Evolutionary conservation across 2,888 invertebrate genomes (phyloP).

Genomic region (Nephrocerus scutellatus): DNA sequence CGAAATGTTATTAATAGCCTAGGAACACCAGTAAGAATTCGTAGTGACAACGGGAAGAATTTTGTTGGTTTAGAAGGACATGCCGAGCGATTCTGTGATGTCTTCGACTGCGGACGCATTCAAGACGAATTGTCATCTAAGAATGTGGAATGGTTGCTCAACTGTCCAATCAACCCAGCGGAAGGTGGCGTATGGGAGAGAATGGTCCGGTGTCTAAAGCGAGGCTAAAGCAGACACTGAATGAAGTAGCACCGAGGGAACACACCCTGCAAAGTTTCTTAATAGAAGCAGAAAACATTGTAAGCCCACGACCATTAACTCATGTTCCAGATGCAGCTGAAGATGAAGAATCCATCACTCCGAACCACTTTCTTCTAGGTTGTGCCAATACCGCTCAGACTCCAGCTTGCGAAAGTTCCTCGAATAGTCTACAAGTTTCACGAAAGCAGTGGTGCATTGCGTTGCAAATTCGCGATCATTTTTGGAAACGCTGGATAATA

Average conservation of each 20-base stretch:
- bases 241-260: conserved; percentile 3
- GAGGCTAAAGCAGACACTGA: conserved; percentile 4
- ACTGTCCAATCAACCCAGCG: conserved; percentile 9
- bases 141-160: conserved; percentile 11
- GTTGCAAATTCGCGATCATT: conserved; percentile 6
- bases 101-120: conserved; percentile 5
- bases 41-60: conserved; percentile 19
- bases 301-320: conserved; percentile 8
- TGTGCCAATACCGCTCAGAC: conserved; percentile 1
- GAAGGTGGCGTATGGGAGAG: conserved; percentile 13
- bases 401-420: background rate
- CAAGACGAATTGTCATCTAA: conserved; percentile 6
- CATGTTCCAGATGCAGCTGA: conserved; percentile 7
- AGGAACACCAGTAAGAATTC: conserved; percentile 14
- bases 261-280: conserved; percentile 8
- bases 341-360: conserved; percentile 10
- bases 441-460: conserved; percentile 14
- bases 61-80: conserved; percentile 11
- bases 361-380: conserved; percentile 8
- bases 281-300: conserved; percentile 13
- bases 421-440: background rate
- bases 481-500: conserved; percentile 14
- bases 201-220: conserved; percentile 8
- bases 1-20: conserved; percentile 21
- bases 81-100: conserved; percentile 2